A percentile compares a stretch with the other conserved stretches of the same genome.
Evolutionary conservation across 2,797 vertebrate species (phyloP).

Genomic region (Coccyzus lansbergi): DNA sequence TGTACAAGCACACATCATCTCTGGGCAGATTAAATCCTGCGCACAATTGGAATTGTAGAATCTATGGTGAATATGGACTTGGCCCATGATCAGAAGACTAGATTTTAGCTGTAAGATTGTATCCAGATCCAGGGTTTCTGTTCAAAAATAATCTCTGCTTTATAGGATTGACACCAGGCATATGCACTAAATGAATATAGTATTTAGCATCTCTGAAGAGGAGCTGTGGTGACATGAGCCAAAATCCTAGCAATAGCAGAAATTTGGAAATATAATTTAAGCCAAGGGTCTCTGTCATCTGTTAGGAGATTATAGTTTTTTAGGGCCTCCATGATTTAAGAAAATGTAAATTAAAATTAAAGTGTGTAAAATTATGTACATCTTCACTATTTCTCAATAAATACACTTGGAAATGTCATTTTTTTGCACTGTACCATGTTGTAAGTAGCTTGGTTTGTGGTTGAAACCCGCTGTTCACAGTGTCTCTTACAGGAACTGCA

Average conservation of each 20-base stretch:
- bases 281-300: slow-evolving; percentile 75
- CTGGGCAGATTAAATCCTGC: neutral
- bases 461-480: neutral
- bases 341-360: slow-evolving; percentile 84
- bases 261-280: slow-evolving; percentile 66
- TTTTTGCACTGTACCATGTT: slow-evolving; percentile 66
- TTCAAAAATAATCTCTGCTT: slow-evolving; percentile 37
- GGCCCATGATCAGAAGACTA: neutral
- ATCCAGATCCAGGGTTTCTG: neutral
- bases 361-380: slow-evolving; percentile 85
- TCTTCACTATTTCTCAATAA: slow-evolving; percentile 85
- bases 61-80: neutral
- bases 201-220: slow-evolving; percentile 70
- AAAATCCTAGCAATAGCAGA: slow-evolving; percentile 70
- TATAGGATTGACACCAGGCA: slow-evolving; percentile 5
- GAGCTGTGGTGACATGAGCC: slow-evolving; percentile 70
- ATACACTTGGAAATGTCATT: slow-evolving; percentile 79
- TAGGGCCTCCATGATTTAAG: slow-evolving; percentile 80
- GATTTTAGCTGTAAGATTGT: slow-evolving; percentile 9
- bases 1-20: neutral
- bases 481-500: neutral
- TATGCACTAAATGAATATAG: slow-evolving; percentile 62
- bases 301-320: slow-evolving; percentile 77
- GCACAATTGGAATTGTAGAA: neutral
- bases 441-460: slow-evolving; percentile 47